These are phyloP conservation scores for Chaetura pelagica DNA, from an alignment of 2,113 vertebrate species.

Conservation along the genomic window DNA sequence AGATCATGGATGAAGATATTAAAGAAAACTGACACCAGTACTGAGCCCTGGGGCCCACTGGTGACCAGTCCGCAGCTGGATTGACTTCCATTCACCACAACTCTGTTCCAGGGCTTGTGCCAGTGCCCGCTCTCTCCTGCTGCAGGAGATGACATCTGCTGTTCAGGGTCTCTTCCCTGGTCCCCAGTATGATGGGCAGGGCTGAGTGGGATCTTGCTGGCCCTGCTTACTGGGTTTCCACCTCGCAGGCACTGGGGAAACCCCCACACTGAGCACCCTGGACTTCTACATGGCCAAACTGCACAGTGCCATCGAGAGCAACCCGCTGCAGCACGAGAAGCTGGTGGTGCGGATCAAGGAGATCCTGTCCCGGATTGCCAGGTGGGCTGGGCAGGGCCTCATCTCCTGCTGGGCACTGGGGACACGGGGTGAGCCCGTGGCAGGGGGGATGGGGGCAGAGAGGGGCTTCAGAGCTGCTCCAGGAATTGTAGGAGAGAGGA, in stretches of 20 bases:
- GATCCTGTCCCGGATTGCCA: slow-evolving; percentile 91
- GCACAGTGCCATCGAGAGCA: slow-evolving; percentile 88
- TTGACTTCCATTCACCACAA: too few species aligned
- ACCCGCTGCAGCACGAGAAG: slow-evolving; percentile 89
- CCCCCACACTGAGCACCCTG: slow-evolving; percentile 89
- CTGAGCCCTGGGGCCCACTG: too few species aligned
- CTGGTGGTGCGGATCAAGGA: slow-evolving; percentile 90
- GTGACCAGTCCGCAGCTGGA: too few species aligned
- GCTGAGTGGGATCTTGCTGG: background rate
- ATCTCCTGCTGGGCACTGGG: fast-evolving
- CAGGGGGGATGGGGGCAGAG: background rate
- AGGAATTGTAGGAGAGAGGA: background rate
- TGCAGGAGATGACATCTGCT: background rate
- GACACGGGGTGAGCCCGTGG: fast-evolving
- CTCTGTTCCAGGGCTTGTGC: background rate
- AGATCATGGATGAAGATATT: too few species aligned
- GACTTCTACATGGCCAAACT: slow-evolving; percentile 95
- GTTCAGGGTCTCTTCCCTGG: background rate
- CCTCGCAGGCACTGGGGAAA: slow-evolving; percentile 88
- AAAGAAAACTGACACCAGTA: too few species aligned
- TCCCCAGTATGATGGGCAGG: fast-evolving
- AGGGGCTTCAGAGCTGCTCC: background rate
- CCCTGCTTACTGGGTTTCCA: background rate
- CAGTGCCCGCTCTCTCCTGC: fast-evolving
- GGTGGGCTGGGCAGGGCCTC: slow-evolving; percentile 72